These are phyloP conservation scores for Harpalus rufipes DNA, from an alignment of 2,888 invertebrate genomes.

Conservation along the genomic window DNA sequence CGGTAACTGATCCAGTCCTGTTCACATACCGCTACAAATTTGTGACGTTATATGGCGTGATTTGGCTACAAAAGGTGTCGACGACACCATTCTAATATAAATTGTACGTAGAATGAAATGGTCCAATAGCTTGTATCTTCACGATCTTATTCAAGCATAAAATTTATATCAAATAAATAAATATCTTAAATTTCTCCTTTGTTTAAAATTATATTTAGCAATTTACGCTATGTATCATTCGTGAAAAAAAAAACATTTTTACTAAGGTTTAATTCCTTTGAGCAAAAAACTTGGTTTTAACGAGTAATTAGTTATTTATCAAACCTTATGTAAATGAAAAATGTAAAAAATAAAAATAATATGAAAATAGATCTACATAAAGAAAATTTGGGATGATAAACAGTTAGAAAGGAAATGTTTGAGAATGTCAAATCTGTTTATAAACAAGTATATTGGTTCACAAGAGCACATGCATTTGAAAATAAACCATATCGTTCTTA, in stretches of 20 bases:
- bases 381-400: background rate
- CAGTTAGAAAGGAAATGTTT: background rate
- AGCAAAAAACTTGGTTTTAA: no score
- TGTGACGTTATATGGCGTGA: constrained; percentile 65
- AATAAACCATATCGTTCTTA: background rate
- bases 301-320: no score
- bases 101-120: constrained; percentile 21
- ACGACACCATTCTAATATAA: constrained; percentile 31
- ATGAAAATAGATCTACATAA: background rate
- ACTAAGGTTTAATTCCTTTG: no score
- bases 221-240: no score
- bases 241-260: no score
- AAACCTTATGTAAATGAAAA: no score
- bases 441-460: background rate
- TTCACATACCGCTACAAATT: constrained; percentile 53
- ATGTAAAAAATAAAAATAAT: no score
- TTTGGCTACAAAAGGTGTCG: constrained; percentile 64
- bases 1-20: constrained; percentile 23
- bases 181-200: background rate
- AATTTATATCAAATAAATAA: background rate
- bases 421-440: background rate
- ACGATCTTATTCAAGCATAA: background rate
- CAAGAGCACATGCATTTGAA: background rate
- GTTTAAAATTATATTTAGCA: background rate
- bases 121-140: background rate